Evolutionary conservation across 2,797 vertebrate species (phyloP), one percentile per base, ranked within the genome.

Genomic region (Intellagama lesueurii): DNA sequence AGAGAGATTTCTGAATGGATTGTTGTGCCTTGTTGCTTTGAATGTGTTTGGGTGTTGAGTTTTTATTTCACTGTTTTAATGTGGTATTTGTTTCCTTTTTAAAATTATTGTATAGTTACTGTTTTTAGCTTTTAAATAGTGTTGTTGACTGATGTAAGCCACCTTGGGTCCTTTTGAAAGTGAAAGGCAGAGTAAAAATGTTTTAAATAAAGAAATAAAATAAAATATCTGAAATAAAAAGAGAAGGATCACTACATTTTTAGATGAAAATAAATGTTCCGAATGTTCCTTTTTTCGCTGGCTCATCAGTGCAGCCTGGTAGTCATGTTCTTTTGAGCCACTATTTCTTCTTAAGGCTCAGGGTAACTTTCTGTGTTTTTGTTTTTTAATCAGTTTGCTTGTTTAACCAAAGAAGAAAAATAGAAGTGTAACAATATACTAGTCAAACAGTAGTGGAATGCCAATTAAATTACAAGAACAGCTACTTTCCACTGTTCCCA

Each of bases 391-490:
- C 40, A 77, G 12, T 77, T 26, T 77, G 44, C 76, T 77, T 77
- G 76, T 47, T 77, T 47, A 60, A 44, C 69, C 78, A 76, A 76
- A n/a, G 56, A 86, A 86, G 86, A 82, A 89, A 89, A 82, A 76
- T 76, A 86, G 16, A 81, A 86, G n/a, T 86, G 35, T 89, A 79
- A 69, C 81, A 64, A 86, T 68, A 76, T 47, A 52, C 64, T 79
- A 35, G 24, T 32, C 66, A 52, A 70, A 77, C 32, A 78, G 85
- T 19, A 86, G 69, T 52, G 73, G 68, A 73, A 88, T 76, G 60
- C 44, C 35, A 89, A 32, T 86, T 75, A 86, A 68, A 81, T 89
- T 86, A 81, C 81, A 81, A 89, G 81, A 66, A 49, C 78, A 89
- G 16, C 69, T 89, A 81, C 22, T 81, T 60, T 89, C 75, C 40